A percentile compares a stretch with the other conserved stretches of the same genome.
Evolutionary conservation across 2,113 vertebrate species (phyloP).

Genomic region (Excalfactoria chinensis): DNA sequence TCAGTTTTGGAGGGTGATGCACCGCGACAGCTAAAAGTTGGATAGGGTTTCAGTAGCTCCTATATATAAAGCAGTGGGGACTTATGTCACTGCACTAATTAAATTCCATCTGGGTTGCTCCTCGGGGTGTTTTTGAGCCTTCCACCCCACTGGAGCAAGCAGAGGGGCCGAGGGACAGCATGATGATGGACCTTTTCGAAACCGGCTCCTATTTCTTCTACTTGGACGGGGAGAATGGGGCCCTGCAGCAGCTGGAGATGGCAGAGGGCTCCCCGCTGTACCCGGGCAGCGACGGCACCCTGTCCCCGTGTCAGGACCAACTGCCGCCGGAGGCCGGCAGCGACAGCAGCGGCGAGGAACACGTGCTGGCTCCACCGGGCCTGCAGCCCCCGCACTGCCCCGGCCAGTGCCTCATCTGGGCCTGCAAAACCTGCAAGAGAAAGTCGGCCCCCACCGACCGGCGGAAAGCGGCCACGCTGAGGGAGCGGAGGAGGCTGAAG

Average conservation of each 20-base stretch:
- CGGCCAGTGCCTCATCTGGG: conserved; percentile 96
- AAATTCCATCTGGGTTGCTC: conserved; percentile 91
- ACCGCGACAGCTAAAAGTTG: conserved; percentile 90
- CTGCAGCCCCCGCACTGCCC: conserved; percentile 90
- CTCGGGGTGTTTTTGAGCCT: conserved; percentile 79
- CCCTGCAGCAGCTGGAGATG: conserved; percentile 91
- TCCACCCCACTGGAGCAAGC: conserved; percentile 68
- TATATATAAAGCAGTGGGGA: conserved; percentile 93
- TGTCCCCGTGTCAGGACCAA: conserved; percentile 89
- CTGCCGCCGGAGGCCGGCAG: conserved; percentile 87
- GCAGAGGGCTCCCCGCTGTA: conserved; percentile 91
- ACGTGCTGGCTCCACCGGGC: conserved; percentile 92
- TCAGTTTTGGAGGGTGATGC: conserved; percentile 84
- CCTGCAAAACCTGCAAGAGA: conserved; percentile 96
- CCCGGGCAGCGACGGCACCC: conserved; percentile 86
- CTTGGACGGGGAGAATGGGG: conserved; percentile 91
- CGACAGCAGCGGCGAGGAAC: conserved; percentile 93
- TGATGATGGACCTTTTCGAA: conserved; percentile 99
- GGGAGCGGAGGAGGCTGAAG: conserved; percentile 93
- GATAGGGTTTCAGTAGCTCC: conserved; percentile 96
- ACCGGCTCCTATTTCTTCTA: conserved; percentile 97
- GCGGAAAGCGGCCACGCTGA: conserved; percentile 93
- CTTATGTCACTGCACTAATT: conserved; percentile 96
- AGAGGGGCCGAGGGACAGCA: conserved; percentile 82
- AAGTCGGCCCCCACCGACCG: conserved; percentile 94